phyloP scores from a whole-genome alignment of 2,113 vertebrate genomes.

The Turnix velox region DNA sequence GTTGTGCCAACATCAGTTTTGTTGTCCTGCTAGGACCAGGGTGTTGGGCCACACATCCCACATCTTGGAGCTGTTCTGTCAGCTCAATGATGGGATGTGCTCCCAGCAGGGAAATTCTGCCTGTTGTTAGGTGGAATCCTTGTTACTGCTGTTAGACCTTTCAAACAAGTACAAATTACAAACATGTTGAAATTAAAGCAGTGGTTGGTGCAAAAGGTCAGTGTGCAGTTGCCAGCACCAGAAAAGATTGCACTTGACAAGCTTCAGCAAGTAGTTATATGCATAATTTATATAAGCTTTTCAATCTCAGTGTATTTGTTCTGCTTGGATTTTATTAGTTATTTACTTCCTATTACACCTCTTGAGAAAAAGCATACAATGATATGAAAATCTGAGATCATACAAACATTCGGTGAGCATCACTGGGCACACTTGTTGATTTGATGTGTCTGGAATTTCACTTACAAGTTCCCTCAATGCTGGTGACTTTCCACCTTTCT shows the following conservation, averaged over 20 bases:
- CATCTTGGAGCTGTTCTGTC: neutral
- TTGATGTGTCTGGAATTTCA: neutral
- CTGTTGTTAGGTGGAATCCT: rapidly evolving
- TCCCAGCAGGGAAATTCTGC: neutral
- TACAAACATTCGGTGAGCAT: neutral
- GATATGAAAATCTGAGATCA: neutral
- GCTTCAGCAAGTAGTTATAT: neutral
- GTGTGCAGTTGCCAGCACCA: neutral
- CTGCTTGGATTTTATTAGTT: neutral
- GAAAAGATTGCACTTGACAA: neutral
- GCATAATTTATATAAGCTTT: neutral
- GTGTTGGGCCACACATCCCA: neutral
- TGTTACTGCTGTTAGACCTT: neutral
- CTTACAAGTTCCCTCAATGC: neutral
- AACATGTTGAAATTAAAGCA: neutral
- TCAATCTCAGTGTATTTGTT: neutral
- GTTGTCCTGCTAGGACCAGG: neutral
- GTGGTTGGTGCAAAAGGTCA: neutral
- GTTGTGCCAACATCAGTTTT: neutral
- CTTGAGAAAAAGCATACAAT: neutral
- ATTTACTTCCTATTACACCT: neutral
- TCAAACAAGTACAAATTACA: neutral
- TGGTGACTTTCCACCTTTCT: neutral
- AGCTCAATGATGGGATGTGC: neutral
- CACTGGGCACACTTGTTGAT: neutral